Base-by-base conservation (phyloP, 2,113 vertebrate genomes). In the Xiphophorus couchianus region DNA sequence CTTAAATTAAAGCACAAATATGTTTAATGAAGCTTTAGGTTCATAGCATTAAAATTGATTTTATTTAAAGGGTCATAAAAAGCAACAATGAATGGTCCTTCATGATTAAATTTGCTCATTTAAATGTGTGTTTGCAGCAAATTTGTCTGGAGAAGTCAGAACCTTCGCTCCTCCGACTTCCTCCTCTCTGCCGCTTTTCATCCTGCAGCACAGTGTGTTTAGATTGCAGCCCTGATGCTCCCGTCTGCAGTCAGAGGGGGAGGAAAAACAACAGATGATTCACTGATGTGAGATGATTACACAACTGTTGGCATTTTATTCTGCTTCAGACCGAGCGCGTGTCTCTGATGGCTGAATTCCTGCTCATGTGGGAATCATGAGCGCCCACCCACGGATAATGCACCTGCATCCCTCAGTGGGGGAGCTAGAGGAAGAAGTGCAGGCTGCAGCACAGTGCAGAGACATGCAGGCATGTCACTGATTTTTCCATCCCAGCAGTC, bases 271-370 rank as follows among this genome's bases (percentile, higher is more conserved):
- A n/a, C 63, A 75, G 68, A 62, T 70, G 39, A 82, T 27, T 78
- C 73, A 67, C 70, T 74, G 70, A 77, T 65, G 70, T 83, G 73
- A 82, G 64, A 67, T 51, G 73, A 76, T 76, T 71, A 64, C 44
- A 70, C 62, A 80, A 77, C 69, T 68, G 69, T 67, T 27, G 73
- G 62, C 65, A 69, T 79, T 78, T 64, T 78, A 67, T 60, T 71
- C 30, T 63, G 66, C 66, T 77, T 27, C 63, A 27, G 61, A 58
- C 66, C 71, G 44, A 67, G 69, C 44, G 37, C 35, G 13, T 7
- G 29, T 33, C 31, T 71, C n/a, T 74, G 76, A 73, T 51, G 51
- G 60, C 63, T 73, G 68, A 60, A 60, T 63, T 73, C 5, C 0
- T 5, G 33, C 69, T 80, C 69, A 61, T 62, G 22, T 58, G 68